Evolutionary conservation across 1,140 invertebrate genomes (phyloP).

Genomic region (Idris sp.): DNA sequence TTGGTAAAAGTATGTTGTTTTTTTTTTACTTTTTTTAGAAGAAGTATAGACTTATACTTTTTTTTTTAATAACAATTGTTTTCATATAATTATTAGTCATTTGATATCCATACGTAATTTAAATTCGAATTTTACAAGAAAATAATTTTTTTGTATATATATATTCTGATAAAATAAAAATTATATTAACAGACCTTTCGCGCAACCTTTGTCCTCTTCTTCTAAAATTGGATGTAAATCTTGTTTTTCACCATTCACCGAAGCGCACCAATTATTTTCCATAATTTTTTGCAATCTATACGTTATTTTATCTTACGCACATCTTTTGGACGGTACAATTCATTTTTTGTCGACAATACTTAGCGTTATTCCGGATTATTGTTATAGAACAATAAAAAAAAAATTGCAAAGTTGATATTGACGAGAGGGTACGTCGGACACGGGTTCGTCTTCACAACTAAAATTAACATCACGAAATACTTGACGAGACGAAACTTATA

Average conservation of each 20-base stretch:
- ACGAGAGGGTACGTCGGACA: slow-evolving; percentile 47
- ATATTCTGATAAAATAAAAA: no score
- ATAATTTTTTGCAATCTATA: slow-evolving; percentile 42
- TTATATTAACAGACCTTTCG: slow-evolving; percentile 34
- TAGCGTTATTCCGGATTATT: no score
- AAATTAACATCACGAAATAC: slow-evolving; percentile 71
- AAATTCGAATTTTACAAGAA: no score
- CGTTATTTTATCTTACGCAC: slow-evolving; percentile 1
- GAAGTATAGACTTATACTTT: no score
- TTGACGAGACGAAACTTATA: slow-evolving; percentile 66
- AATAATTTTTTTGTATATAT: no score
- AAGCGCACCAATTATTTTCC: slow-evolving; percentile 65
- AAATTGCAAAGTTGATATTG: slow-evolving; percentile 25
- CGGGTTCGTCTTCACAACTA: slow-evolving; percentile 67
- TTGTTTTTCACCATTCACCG: slow-evolving; percentile 57
- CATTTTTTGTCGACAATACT: no score
- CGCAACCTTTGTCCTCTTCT: slow-evolving; percentile 65
- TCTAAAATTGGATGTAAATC: slow-evolving; percentile 69
- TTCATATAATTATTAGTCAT: no score
- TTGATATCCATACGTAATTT: no score
- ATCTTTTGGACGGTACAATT: slow-evolving; percentile 5
- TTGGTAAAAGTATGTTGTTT: no score
- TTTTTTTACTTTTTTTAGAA: no score
- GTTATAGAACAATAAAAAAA: no score
- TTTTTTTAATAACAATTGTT: no score